These are phyloP conservation scores for Dendroctonus ponderosae DNA, from an alignment of 1,140 invertebrate species.

Conservation along the genomic window DNA sequence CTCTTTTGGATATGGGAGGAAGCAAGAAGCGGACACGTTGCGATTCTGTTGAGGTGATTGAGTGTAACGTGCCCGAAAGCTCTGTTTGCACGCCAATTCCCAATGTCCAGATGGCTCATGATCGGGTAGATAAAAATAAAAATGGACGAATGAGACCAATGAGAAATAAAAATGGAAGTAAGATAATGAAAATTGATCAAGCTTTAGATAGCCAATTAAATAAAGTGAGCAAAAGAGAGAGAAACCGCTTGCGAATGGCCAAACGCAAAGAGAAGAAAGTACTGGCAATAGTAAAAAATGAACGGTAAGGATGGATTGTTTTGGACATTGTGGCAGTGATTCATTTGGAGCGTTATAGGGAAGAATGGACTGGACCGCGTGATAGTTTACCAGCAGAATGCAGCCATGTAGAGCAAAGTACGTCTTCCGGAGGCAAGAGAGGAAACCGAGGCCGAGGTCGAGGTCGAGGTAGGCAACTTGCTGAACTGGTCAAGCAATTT, in stretches of 20 bases:
- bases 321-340: no score
- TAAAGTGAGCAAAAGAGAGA: not conserved
- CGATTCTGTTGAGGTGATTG: constrained; percentile 8
- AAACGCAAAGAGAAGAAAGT: no score
- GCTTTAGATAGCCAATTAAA: not conserved
- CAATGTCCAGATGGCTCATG: constrained; percentile 6
- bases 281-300: no score
- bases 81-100: constrained; percentile 31
- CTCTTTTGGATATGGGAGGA: constrained; percentile 40
- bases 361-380: no score
- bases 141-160: no score
- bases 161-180: not conserved
- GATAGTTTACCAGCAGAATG: no score
- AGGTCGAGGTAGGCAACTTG: not conserved
- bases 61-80: constrained; percentile 12
- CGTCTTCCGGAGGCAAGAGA: no score
- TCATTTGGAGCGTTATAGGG: no score
- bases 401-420: no score
- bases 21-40: constrained; percentile 43
- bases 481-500: not conserved
- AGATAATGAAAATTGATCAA: not conserved
- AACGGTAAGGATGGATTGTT: no score
- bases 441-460: not conserved
- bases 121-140: not conserved
- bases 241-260: no score